A percentile compares a stretch with the other conserved stretches of the same genome.
phyloP scores from a whole-genome alignment of 2,888 invertebrate genomes.

The Escarpia spicata region DNA sequence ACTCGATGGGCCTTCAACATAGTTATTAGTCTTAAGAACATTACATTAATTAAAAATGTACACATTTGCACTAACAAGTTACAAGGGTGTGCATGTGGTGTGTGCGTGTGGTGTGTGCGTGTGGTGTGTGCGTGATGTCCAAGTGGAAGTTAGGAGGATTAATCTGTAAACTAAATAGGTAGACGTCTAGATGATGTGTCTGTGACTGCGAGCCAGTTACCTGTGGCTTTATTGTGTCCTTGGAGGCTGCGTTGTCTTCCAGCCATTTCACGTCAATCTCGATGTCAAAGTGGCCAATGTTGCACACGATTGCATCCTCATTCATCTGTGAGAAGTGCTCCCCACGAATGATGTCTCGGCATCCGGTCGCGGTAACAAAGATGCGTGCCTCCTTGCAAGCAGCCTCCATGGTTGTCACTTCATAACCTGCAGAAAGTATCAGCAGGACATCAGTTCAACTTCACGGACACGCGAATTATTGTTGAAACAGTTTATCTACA shows the following conservation, averaged over 20 bases:
- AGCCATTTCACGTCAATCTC: slow-evolving; percentile 97
- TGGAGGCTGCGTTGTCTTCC: slow-evolving; percentile 85
- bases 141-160: too few species aligned
- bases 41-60: too few species aligned
- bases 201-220: slow-evolving; percentile 67
- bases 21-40: too few species aligned
- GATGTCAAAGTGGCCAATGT: slow-evolving; percentile 99
- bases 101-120: too few species aligned
- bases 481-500: neutral
- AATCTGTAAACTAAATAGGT: neutral
- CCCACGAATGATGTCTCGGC: slow-evolving; percentile 88
- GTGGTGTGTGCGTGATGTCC: too few species aligned
- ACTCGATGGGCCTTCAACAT: too few species aligned
- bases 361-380: slow-evolving; percentile 97
- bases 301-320: slow-evolving; percentile 97
- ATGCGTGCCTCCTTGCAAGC: slow-evolving; percentile 90
- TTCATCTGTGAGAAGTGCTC: slow-evolving; percentile 91
- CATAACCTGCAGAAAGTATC: slow-evolving; percentile 62
- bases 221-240: slow-evolving; percentile 95
- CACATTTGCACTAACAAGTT: too few species aligned
- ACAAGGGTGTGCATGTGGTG: too few species aligned
- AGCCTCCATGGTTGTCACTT: slow-evolving; percentile 94
- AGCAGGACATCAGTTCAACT: neutral
- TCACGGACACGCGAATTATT: too few species aligned
- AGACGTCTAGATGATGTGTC: neutral